phyloP scores from a whole-genome alignment of 2,797 vertebrate genomes.

The Bradypodion ventrale region DNA sequence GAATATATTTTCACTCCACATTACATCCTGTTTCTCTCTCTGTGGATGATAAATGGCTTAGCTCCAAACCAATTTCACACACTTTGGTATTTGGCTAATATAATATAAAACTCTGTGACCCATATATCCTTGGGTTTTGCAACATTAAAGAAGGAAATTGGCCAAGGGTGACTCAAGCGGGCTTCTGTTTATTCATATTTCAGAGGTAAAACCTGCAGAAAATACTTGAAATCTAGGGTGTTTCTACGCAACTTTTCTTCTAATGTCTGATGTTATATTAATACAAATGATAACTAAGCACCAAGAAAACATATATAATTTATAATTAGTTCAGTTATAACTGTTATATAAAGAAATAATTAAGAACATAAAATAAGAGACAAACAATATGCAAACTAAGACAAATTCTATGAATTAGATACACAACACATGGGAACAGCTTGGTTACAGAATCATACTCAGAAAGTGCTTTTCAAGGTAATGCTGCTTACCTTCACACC shows the following conservation, averaged over 20 bases:
- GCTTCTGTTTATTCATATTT: neutral
- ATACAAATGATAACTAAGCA: neutral
- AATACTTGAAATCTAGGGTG: neutral
- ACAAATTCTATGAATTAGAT: no score
- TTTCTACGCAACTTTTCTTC: neutral
- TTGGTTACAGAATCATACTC: no score
- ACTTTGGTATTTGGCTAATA: conserved; percentile 39
- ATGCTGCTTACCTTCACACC: no score
- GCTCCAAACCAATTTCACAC: conserved; percentile 49
- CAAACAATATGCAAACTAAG: no score
- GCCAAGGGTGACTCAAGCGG: conserved; percentile 27
- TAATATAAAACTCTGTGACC: conserved; percentile 33
- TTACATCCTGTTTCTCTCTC: neutral
- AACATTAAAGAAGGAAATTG: conserved; percentile 37
- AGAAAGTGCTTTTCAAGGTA: no score
- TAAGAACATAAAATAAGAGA: no score
- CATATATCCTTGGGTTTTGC: conserved; percentile 6
- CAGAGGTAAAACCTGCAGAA: neutral
- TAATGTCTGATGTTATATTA: neutral
- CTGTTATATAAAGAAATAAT: neutral
- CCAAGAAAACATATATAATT: neutral
- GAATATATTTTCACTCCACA: conserved; percentile 15
- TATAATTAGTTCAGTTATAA: neutral
- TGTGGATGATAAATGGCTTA: conserved; percentile 47
- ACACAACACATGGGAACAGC: no score